Conservation (phyloP, 2,113 vertebrate species). For the Eulemur macaco region DNA sequence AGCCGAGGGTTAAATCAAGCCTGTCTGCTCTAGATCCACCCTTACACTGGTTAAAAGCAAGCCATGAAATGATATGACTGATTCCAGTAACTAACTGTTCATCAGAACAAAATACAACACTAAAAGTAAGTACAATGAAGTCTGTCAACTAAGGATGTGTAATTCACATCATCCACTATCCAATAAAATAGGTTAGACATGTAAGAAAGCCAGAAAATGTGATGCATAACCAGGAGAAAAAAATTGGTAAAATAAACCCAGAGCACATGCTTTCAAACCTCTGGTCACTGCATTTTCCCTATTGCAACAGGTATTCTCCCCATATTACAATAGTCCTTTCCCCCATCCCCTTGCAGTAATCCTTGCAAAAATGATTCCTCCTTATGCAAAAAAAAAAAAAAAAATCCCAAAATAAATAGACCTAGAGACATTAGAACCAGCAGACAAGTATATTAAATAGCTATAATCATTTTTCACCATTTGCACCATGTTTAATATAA, state of each 20-base stretch:
- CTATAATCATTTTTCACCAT: neutral
- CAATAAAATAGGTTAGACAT: neutral
- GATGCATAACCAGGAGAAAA: neutral
- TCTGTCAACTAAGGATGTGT: too few species aligned
- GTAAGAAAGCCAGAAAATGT: neutral
- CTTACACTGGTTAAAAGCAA: neutral
- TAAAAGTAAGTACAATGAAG: neutral
- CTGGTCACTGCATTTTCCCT: neutral
- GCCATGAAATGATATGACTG: neutral
- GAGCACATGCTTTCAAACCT: neutral
- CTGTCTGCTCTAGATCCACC: neutral
- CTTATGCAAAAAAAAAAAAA: neutral
- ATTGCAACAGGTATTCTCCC: neutral
- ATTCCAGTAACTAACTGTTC: neutral
- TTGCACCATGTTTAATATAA: neutral
- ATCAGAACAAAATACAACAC: neutral
- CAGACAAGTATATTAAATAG: neutral
- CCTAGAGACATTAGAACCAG: neutral
- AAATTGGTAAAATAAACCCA: neutral
- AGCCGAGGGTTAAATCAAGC: neutral
- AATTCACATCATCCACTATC: neutral
- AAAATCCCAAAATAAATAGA: neutral
- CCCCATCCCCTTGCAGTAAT: neutral
- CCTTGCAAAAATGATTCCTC: neutral
- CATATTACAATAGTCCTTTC: neutral